phyloP scores from a whole-genome alignment of 2,113 vertebrate species.

The Cercopithecus mona region DNA sequence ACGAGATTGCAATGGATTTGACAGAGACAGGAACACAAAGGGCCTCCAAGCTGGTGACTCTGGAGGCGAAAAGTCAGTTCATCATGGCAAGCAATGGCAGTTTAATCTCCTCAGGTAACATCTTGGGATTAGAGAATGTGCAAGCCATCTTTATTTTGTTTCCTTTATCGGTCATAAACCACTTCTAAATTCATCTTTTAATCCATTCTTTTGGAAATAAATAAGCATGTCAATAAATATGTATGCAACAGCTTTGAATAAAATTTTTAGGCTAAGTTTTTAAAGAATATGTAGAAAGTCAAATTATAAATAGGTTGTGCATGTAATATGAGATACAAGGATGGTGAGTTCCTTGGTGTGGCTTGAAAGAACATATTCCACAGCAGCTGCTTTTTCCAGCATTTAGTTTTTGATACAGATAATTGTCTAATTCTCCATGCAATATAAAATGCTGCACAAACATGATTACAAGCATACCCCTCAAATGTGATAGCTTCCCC shows the following conservation, averaged over 20 bases:
- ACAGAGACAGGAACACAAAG: conserved; percentile 89
- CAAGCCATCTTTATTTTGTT: not conserved
- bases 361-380: not conserved
- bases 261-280: not conserved
- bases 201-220: not conserved
- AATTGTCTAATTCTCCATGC: not conserved
- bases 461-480: not conserved
- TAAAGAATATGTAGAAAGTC: not conserved
- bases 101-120: conserved; percentile 94
- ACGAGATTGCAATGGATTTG: conserved; percentile 95
- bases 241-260: not conserved
- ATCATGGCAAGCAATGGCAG: conserved; percentile 98
- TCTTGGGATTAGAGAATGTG: accelerated
- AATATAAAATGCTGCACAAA: not conserved
- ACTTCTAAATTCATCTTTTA: conserved; percentile 1
- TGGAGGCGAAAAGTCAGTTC: conserved; percentile 91
- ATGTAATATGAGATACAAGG: not conserved
- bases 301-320: not conserved
- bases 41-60: conserved; percentile 87
- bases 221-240: not conserved
- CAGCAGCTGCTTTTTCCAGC: not conserved
- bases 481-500: not conserved
- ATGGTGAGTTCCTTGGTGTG: not conserved
- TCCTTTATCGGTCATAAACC: not conserved
- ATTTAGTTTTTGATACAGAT: not conserved